Percentiles rank a stretch among this genome's conserved stretches.
Conservation (phyloP, 2,113 vertebrate genomes). For the Campylorhamphus procurvoides region DNA sequence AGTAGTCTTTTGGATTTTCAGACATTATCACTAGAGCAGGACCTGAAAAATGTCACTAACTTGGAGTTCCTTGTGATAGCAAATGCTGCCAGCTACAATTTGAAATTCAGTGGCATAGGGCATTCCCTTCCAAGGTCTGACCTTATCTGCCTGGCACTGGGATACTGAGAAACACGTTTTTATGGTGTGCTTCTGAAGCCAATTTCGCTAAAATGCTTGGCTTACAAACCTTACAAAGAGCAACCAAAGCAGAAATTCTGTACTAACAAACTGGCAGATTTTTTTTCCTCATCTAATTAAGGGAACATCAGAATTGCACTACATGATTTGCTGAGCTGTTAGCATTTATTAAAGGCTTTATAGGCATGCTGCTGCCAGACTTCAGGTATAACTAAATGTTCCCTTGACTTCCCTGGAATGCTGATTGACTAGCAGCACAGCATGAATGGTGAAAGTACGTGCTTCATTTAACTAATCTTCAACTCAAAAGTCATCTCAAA, state of each 20-base stretch:
- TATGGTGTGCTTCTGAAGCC: not conserved
- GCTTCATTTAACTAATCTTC: constrained; percentile 43
- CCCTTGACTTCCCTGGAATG: constrained; percentile 40
- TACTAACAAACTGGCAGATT: not conserved
- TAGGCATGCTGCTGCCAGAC: constrained; percentile 51
- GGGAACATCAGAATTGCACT: constrained; percentile 2
- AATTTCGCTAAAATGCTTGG: not conserved
- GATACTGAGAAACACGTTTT: not conserved
- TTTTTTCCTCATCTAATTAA: constrained; percentile 16
- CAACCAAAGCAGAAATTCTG: constrained; percentile 23
- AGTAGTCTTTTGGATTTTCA: constrained; percentile 27
- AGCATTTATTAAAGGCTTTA: constrained; percentile 43
- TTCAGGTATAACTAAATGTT: constrained; percentile 66
- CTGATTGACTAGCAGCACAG: constrained; percentile 25
- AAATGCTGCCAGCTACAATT: constrained; percentile 18
- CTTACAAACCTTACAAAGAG: constrained; percentile 25
- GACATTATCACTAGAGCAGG: not conserved
- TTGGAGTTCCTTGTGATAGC: constrained; percentile 19
- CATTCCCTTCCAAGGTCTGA: not conserved
- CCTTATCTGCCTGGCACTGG: constrained; percentile 29
- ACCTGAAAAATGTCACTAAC: constrained; percentile 32
- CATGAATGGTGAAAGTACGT: not conserved
- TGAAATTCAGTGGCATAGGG: constrained; percentile 2
- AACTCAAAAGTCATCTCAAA: constrained; percentile 21
- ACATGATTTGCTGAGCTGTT: constrained; percentile 13